Evolutionary conservation across 2,888 invertebrate species (phyloP), one percentile per base, ranked within the genome.

Genomic region (Erynnis tages): DNA sequence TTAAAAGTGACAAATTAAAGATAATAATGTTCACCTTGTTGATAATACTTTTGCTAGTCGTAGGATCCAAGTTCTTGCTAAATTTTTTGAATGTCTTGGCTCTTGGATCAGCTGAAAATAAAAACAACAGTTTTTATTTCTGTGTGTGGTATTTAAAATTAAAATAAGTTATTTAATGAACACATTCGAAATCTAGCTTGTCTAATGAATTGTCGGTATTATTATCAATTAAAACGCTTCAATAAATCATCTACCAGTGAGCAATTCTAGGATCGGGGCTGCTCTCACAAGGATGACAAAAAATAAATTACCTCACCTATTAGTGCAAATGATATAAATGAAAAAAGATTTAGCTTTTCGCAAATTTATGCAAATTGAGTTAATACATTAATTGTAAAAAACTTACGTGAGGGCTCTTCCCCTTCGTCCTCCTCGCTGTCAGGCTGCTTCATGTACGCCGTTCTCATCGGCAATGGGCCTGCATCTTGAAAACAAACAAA

Each of bases 31-130:
- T 6, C 64, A 86, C 87, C 79, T 79, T 88, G 55, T 73, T 80
- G 10, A 86, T 64, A 32, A 86, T 70, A 57, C 79, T 78, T 65
- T 78, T 85, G 58, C 83, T 80, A 0, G 84, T 76, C 0, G 79
- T 75, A 0, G 84, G 79, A 56, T 85, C 87, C 1, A 71, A 1
- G 64, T 46, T 63, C 55, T 78, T 82, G 27, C 49, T 74, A 64
- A 7, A 53, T 43, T 56, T 72, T 56, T 67, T 79, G 25, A 65
- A 45, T 58, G 54, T 67, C 53, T 65, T 75, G 1, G 65, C 50
- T 59, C 60, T 76, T 0, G 62, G 54, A 11, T 43, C 34, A 11
- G 29, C 49, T 49, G 41, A 13, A 30, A 47, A 32, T 5, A 14
- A 13, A 41, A 30, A 35, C 29, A 30, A 14, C 27, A 14, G 27